Conservation (phyloP, 2,797 vertebrate genomes). For the Spinibarbus caldwelli region DNA sequence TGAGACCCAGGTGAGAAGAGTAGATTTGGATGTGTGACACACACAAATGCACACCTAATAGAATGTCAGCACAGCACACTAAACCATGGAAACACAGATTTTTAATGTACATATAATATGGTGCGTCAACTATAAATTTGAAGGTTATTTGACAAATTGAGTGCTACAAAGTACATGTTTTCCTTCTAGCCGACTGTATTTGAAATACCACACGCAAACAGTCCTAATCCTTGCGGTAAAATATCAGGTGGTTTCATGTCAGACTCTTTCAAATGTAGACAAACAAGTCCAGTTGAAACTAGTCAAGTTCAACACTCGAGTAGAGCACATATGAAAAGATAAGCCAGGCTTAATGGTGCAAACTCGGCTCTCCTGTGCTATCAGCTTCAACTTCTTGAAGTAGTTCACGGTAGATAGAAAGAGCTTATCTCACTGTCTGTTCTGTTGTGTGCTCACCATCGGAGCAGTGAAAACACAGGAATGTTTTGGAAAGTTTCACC, state of each 20-base stretch:
- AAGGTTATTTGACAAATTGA: constrained; percentile 1
- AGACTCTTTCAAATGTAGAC: constrained; percentile 40
- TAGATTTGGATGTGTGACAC: constrained; percentile 12
- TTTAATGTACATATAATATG: not conserved
- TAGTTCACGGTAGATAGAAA: constrained; percentile 53
- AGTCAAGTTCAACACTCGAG: constrained; percentile 36
- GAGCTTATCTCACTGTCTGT: constrained; percentile 56
- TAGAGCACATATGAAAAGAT: constrained; percentile 44
- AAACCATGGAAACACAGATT: not conserved
- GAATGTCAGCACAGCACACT: not conserved
- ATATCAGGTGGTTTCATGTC: constrained; percentile 35
- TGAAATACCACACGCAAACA: constrained; percentile 42
- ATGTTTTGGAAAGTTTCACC: constrained; percentile 42
- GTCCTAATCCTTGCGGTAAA: constrained; percentile 35
- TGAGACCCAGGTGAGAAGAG: constrained; percentile 52
- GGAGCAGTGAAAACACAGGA: constrained; percentile 31
- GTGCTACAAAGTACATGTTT: not conserved
- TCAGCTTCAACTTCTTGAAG: constrained; percentile 56
- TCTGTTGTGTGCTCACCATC: constrained; percentile 49
- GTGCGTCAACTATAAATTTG: not conserved
- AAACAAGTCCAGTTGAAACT: constrained; percentile 52
- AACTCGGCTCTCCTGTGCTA: constrained; percentile 40
- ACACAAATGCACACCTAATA: constrained; percentile 19
- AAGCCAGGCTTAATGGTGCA: constrained; percentile 39
- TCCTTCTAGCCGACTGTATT: constrained; percentile 15